These are phyloP conservation scores for Elaphurus davidianus DNA, from an alignment of 2,113 vertebrate genomes.

Conservation along the genomic window DNA sequence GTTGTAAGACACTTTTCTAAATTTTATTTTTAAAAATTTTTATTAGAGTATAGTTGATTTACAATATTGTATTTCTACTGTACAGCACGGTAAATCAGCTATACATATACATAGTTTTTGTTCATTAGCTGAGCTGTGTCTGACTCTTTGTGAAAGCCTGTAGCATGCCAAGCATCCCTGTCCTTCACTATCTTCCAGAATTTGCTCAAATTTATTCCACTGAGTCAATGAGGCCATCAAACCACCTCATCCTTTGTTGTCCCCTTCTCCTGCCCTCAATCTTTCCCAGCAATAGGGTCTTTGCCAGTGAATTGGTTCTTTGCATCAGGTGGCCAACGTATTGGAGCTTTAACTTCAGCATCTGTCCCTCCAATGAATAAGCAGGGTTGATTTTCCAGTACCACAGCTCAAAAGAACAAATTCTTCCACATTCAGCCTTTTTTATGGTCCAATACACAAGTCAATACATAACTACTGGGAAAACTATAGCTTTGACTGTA, in stretches of 20 bases:
- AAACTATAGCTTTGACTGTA: neutral
- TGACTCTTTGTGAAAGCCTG: neutral
- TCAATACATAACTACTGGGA: neutral
- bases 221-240: neutral
- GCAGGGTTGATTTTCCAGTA: neutral
- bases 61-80: neutral
- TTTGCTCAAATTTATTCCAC: neutral
- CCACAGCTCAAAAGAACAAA: neutral
- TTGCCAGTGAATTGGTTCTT: neutral
- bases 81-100: neutral
- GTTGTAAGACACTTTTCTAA: neutral
- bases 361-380: neutral
- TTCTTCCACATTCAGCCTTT: neutral
- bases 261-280: neutral
- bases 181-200: neutral
- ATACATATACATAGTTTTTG: neutral
- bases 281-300: neutral
- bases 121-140: neutral
- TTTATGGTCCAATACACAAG: neutral
- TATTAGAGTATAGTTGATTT: neutral
- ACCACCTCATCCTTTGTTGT: neutral
- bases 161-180: neutral
- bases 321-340: neutral
- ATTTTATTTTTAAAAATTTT: neutral
- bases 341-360: neutral